Conservation (phyloP, 1,140 invertebrate species). For the Coboldia fuscipes region DNA sequence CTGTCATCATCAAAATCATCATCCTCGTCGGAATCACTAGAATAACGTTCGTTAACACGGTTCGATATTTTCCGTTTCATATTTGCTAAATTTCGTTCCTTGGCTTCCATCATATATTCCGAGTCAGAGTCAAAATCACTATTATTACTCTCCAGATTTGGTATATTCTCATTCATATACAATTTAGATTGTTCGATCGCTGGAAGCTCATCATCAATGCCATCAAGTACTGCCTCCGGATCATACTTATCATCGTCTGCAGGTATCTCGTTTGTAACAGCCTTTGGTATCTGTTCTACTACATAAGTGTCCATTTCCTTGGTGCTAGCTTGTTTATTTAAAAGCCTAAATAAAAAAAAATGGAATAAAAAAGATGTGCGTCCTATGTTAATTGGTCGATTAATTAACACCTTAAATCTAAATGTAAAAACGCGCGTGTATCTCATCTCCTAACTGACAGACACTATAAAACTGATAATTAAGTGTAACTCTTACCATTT, state of each 20-base stretch:
- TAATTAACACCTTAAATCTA: too few relatives aligned
- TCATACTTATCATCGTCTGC: constrained; percentile 17
- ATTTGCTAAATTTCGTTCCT: constrained; percentile 19
- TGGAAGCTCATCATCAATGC: constrained; percentile 1
- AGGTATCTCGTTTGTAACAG: not conserved
- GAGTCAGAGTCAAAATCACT: constrained; percentile 20
- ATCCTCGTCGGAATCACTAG: constrained; percentile 16
- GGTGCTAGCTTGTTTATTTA: too few relatives aligned
- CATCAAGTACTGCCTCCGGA: constrained; percentile 8
- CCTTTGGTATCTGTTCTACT: constrained; percentile 2
- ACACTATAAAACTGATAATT: too few relatives aligned
- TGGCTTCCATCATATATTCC: constrained; percentile 20
- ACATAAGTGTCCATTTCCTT: too few relatives aligned
- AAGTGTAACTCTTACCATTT: too few relatives aligned
- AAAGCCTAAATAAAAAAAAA: too few relatives aligned
- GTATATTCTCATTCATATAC: too few relatives aligned
- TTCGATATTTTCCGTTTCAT: constrained; percentile 18
- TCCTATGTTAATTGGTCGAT: too few relatives aligned
- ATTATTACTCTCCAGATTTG: constrained; percentile 13
- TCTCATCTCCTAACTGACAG: too few relatives aligned
- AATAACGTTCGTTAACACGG: constrained; percentile 4
- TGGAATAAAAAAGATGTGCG: too few relatives aligned
- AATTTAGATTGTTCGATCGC: too few relatives aligned
- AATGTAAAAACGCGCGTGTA: too few relatives aligned
- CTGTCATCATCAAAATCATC: constrained; percentile 10